phyloP scores from a whole-genome alignment of 2,797 vertebrate genomes.

The Sphenopsis melanotis region DNA sequence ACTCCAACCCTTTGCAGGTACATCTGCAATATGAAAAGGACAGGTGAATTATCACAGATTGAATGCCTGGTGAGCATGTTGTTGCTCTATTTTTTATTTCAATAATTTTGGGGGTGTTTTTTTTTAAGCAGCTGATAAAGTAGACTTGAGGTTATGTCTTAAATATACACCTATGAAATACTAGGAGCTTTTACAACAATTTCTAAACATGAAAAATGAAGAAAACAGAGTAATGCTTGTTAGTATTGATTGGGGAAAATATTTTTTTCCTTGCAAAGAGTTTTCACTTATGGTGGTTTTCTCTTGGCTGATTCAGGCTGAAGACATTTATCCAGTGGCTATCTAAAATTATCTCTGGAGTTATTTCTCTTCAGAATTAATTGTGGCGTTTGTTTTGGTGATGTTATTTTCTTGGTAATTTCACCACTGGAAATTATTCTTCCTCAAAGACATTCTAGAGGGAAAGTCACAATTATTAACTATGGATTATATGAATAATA shows the following conservation, averaged over 20 bases:
- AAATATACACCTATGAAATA: background rate
- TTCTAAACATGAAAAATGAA: background rate
- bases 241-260: background rate
- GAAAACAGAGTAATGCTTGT: background rate
- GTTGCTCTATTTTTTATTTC: background rate
- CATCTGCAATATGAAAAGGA: background rate
- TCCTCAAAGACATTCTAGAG: background rate
- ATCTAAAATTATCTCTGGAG: background rate
- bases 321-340: background rate
- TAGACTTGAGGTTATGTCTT: fast-evolving
- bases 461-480: background rate
- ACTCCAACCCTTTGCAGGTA: background rate
- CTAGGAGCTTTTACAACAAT: background rate
- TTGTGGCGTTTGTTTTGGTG: background rate
- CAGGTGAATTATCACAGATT: too few species aligned
- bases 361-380: background rate
- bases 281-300: background rate
- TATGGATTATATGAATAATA: background rate
- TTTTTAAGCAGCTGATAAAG: background rate
- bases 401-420: background rate
- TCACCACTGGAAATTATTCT: background rate
- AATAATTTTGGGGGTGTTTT: fast-evolving
- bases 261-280: background rate
- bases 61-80: background rate
- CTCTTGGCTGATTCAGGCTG: background rate